Conservation (phyloP, 2,888 invertebrate species). For the Bombyx huttoni region DNA sequence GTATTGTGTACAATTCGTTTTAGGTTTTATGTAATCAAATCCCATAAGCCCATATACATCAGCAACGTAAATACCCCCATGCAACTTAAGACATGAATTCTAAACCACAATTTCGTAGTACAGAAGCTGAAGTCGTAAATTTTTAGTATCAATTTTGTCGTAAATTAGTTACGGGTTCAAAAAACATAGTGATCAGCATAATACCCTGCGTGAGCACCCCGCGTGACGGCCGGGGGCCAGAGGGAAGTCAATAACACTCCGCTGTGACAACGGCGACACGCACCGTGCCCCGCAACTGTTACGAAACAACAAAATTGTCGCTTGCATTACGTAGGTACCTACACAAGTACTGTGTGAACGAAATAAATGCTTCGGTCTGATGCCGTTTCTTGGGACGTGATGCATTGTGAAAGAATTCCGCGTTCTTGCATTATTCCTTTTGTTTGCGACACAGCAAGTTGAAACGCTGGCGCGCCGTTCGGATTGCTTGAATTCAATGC, state of each 20-base stretch:
- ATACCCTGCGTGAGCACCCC: conserved; percentile 20
- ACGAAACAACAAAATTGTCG: conserved; percentile 58
- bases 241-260: conserved; percentile 28
- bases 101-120: too few species aligned
- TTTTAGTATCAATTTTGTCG: too few species aligned
- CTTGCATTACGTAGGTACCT: conserved; percentile 24
- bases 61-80: too few species aligned
- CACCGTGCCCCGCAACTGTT: conserved; percentile 48
- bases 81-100: too few species aligned
- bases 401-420: conserved; percentile 26
- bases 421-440: conserved; percentile 19
- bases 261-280: conserved; percentile 49
- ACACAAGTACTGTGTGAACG: conserved; percentile 4
- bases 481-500: too few species aligned
- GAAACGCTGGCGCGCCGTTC: too few species aligned
- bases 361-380: conserved; percentile 5
- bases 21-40: too few species aligned
- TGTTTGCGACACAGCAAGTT: conserved; percentile 13
- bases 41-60: too few species aligned
- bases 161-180: too few species aligned
- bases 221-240: conserved; percentile 29
- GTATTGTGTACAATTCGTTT: too few species aligned
- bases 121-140: too few species aligned
- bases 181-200: conserved; percentile 1
- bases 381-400: conserved; percentile 30